Evolutionary conservation across 2,888 invertebrate genomes (phyloP), one percentile per base, ranked within the genome.

Genomic region (Pantelozetes paolii): DNA sequence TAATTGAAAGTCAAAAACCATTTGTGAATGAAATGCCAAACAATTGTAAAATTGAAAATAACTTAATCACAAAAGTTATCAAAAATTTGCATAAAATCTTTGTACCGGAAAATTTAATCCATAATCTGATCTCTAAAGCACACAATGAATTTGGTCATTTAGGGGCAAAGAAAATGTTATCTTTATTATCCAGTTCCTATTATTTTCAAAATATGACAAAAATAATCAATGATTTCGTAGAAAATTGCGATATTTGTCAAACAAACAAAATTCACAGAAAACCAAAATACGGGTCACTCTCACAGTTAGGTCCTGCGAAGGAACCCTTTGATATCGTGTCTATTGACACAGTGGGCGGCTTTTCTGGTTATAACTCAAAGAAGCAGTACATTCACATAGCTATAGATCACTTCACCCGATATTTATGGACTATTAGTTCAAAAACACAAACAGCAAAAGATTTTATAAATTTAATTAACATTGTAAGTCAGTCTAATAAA

Each of bases 361-460:
- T 74, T 20, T 23, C 20, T 72, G 40, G 62, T 5, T 72, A 72
- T 28, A 59, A 59, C 9, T 72, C 59, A 11, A 59, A n/a, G 28
- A 72, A 72, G n/a, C 57, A 40, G 28, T 72, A 72, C 28, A 59
- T 72, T 11, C 72, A 73, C 30, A 1, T 73, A 11, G 73, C 73
- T 5, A 62, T 73, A 8, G 73, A 73, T 32, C 30, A 64, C 20
- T 73, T 73, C 9, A 69, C 73, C 5, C n/a, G 73, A 32, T 73
- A 32, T 45, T 13, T 73, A 9, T 73, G 73, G 73, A 48, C 36
- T 67, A 1, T 67, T 2, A 18, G 26, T 9, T 73, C 73, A 40
- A 73, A 69, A 42, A 67, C 62, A 9, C 64, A 73, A 69, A 42
- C 20, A 6, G 42, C 67, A n/a, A 30, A 36, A 30, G 73, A 73